phyloP scores from a whole-genome alignment of 2,113 vertebrate species.

The Plectropomus leopardus region DNA sequence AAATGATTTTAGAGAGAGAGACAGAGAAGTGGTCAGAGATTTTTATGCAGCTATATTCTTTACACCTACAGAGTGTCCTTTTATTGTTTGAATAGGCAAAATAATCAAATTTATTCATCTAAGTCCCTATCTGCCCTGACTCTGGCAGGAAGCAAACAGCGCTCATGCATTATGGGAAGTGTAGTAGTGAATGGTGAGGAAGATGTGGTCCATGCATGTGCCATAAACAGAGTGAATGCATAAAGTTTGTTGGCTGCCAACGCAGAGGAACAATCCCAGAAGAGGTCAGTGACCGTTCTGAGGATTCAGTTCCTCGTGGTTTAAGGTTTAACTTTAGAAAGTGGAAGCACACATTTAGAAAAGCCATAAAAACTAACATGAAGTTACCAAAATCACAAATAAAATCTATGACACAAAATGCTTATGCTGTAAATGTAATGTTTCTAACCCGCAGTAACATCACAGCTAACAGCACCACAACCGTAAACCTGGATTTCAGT shows the following conservation, averaged over 20 bases:
- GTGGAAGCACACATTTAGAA: slow-evolving; percentile 42
- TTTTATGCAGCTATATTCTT: too few relatives aligned
- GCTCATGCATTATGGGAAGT: slow-evolving; percentile 76
- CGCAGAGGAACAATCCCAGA: slow-evolving; percentile 53
- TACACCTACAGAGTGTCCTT: slow-evolving; percentile 5
- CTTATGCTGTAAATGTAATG: slow-evolving; percentile 8
- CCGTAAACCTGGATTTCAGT: slow-evolving; percentile 47
- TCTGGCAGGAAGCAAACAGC: slow-evolving; percentile 57
- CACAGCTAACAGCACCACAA: slow-evolving; percentile 46
- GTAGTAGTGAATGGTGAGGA: slow-evolving; percentile 63
- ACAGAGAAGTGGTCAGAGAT: slow-evolving; percentile 16
- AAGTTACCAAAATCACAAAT: slow-evolving; percentile 26
- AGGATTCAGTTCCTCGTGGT: slow-evolving; percentile 42
- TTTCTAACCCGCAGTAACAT: background rate
- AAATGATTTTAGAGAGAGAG: slow-evolving; percentile 22
- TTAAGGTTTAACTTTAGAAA: slow-evolving; percentile 35
- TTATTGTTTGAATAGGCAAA: background rate
- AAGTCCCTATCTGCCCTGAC: background rate
- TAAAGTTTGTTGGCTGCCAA: slow-evolving; percentile 82
- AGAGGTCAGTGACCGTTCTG: slow-evolving; percentile 30
- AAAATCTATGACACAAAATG: slow-evolving; percentile 13
- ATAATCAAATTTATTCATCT: background rate
- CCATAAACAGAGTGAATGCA: slow-evolving; percentile 82
- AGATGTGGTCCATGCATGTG: slow-evolving; percentile 79
- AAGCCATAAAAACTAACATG: slow-evolving; percentile 41